phyloP scores from a whole-genome alignment of 2,113 vertebrate species.

The Capreolus pygargus region DNA sequence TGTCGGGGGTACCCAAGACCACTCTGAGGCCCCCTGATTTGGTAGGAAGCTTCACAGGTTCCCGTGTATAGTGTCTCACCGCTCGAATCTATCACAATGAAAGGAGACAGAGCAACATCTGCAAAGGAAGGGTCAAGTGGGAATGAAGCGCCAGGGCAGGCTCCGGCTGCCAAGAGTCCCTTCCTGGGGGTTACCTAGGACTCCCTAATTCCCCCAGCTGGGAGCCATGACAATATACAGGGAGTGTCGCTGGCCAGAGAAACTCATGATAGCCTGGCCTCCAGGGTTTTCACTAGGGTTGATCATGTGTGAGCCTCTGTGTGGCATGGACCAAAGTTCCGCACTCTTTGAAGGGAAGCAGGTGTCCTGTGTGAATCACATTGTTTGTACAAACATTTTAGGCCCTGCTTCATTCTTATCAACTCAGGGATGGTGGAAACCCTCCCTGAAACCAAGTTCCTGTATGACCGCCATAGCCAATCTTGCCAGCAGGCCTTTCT shows the following conservation, averaged over 20 bases:
- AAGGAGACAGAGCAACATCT: neutral
- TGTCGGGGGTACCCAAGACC: neutral
- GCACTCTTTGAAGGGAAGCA: neutral
- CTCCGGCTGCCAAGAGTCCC: neutral
- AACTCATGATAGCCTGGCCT: neutral
- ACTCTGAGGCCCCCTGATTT: neutral
- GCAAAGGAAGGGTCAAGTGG: neutral
- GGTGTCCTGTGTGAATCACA: neutral
- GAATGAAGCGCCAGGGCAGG: neutral
- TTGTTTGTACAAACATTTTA: neutral
- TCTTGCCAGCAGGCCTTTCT: neutral
- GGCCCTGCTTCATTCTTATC: neutral
- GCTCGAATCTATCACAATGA: neutral
- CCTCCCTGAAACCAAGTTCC: neutral
- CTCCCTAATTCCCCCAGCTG: neutral
- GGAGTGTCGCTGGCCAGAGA: neutral
- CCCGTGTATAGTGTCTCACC: neutral
- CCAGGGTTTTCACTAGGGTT: neutral
- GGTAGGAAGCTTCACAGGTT: neutral
- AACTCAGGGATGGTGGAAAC: neutral
- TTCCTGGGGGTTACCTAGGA: neutral
- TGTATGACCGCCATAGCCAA: neutral
- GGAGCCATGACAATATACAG: neutral
- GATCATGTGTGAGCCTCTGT: neutral
- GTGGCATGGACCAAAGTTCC: neutral